These are phyloP conservation scores for Trididemnum clinides DNA, from an alignment of 23 tunicate genomes.

Conservation along the genomic window DNA sequence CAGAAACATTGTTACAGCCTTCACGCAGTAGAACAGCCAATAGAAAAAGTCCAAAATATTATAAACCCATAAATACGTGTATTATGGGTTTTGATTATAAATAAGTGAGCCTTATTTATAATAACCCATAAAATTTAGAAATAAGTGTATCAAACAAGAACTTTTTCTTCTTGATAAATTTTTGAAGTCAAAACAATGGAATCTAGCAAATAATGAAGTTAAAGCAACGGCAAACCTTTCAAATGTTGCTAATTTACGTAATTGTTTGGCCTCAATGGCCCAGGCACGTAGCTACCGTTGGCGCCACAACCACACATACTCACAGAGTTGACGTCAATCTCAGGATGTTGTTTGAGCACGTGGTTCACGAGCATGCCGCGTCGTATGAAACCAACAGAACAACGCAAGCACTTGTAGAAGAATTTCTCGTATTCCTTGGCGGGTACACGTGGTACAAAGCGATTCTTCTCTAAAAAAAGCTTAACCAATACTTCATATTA, in stretches of 20 bases:
- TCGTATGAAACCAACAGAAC: constrained; percentile 63
- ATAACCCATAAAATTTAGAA: neutral
- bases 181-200: neutral
- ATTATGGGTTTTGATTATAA: too few species aligned
- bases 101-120: too few species aligned
- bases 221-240: too few species aligned
- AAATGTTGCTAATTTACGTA: too few species aligned
- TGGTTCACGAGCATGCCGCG: constrained; percentile 87
- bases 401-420: constrained; percentile 54
- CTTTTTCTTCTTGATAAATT: neutral
- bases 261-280: too few species aligned
- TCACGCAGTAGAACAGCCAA: too few species aligned
- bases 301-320: neutral
- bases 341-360: constrained; percentile 70
- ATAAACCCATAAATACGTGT: too few species aligned
- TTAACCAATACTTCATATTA: too few species aligned
- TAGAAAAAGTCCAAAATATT: too few species aligned
- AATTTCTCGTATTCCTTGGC: constrained; percentile 33
- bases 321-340: constrained; percentile 22
- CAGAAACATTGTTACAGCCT: too few species aligned
- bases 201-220: too few species aligned
- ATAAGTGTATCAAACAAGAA: neutral
- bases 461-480: neutral
- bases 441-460: constrained; percentile 18
- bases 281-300: too few species aligned